Percentiles rank a stretch among this genome's conserved stretches.
phyloP scores from a whole-genome alignment of 1,140 invertebrate genomes.

The Neelides sp. region DNA sequence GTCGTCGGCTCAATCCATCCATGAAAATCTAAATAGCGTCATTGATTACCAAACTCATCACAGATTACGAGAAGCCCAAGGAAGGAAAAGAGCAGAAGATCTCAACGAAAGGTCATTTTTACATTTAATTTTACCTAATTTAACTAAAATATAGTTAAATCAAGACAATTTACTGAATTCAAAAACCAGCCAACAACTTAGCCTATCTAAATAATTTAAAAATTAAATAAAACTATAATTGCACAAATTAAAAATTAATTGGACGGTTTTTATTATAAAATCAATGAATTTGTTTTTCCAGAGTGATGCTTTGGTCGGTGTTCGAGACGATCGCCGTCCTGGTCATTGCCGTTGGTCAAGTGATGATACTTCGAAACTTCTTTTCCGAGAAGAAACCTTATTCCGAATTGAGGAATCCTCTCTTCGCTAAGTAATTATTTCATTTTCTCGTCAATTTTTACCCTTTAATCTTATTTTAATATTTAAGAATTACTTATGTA shows the following conservation, averaged over 20 bases:
- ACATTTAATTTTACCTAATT: background rate
- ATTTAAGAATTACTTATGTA: no score
- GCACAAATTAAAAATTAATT: background rate
- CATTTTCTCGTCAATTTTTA: background rate
- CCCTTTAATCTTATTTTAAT: no score
- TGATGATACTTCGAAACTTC: conserved; percentile 84
- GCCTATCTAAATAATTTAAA: background rate
- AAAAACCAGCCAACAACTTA: background rate
- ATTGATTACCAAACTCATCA: conserved; percentile 94
- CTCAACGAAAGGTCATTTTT: conserved; percentile 55
- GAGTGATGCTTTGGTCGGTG: conserved; percentile 84
- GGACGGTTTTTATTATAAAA: background rate
- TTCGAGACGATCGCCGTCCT: conserved; percentile 76
- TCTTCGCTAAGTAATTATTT: conserved; percentile 16
- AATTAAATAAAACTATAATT: background rate
- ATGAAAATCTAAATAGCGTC: conserved; percentile 71
- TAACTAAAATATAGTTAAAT: background rate
- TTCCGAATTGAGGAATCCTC: conserved; percentile 35
- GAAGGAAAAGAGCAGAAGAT: conserved; percentile 87
- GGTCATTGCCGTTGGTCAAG: conserved; percentile 72
- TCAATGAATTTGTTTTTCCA: conserved; percentile 9
- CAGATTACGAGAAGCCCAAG: conserved; percentile 80
- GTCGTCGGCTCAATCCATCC: conserved; percentile 71
- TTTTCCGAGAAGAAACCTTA: conserved; percentile 75
- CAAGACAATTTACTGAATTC: background rate